These are phyloP conservation scores for Leucania comma DNA, from an alignment of 2,888 invertebrate species.

Conservation along the genomic window DNA sequence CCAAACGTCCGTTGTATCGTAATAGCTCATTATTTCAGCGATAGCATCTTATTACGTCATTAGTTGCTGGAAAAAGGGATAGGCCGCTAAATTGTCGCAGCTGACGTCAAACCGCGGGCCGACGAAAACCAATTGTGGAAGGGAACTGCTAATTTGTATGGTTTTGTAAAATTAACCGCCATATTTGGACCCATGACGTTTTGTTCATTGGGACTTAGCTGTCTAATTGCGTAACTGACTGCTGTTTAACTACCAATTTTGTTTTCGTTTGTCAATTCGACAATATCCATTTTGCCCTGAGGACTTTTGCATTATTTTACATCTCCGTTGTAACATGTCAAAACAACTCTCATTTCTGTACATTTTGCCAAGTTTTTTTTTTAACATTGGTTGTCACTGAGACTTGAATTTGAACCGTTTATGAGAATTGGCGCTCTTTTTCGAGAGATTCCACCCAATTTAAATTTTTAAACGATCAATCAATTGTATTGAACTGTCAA, in stretches of 20 bases:
- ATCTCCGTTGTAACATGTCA: neutral
- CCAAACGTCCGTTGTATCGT: slow-evolving; percentile 54
- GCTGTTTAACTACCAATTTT: neutral
- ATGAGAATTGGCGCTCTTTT: neutral
- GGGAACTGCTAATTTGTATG: slow-evolving; percentile 45
- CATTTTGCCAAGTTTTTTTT: neutral
- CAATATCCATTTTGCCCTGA: neutral
- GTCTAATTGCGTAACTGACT: neutral
- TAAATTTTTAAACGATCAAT: neutral
- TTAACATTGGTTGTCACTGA: neutral
- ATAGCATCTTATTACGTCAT: slow-evolving; percentile 63
- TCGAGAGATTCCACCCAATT: too few species aligned
- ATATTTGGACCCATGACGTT: slow-evolving; percentile 8
- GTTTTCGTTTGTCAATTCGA: neutral
- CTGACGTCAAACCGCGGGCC: slow-evolving; percentile 57
- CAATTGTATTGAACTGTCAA: neutral
- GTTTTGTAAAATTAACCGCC: slow-evolving; percentile 15
- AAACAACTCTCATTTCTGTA: neutral
- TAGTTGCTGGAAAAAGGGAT: slow-evolving; percentile 52
- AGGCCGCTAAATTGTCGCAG: slow-evolving; percentile 60
- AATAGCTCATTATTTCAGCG: slow-evolving; percentile 58
- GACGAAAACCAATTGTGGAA: slow-evolving; percentile 29
- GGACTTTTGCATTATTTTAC: too few species aligned
- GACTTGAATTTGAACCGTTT: neutral
- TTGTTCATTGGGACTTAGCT: neutral